A percentile compares a stretch with the other conserved stretches of the same genome.
Conservation (phyloP, 2,888 invertebrate species). For the Macaria notata region DNA sequence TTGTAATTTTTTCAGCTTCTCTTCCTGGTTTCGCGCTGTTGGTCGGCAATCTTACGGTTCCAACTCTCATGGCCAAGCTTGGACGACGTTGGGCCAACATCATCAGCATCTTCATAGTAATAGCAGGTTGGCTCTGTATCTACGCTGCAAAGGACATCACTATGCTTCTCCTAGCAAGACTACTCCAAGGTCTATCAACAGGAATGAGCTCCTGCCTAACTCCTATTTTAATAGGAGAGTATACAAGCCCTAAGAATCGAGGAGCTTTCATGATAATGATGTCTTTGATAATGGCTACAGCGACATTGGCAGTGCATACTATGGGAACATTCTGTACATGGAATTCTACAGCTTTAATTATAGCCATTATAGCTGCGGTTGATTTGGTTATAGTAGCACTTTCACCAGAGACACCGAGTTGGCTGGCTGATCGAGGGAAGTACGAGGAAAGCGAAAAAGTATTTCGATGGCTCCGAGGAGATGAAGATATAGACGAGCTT, state of each 20-base stretch:
- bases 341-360: conserved; percentile 77
- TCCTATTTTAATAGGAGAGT: conserved; percentile 80
- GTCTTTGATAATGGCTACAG: conserved; percentile 81
- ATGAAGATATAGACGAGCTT: conserved; percentile 63
- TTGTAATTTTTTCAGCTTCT: conserved; percentile 42
- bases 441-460: conserved; percentile 77
- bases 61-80: conserved; percentile 68
- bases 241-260: conserved; percentile 82
- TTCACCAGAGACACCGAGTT: conserved; percentile 84
- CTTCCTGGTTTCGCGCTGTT: conserved; percentile 45
- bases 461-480: conserved; percentile 82
- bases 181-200: conserved; percentile 66
- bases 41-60: conserved; percentile 48
- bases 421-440: conserved; percentile 81
- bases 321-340: conserved; percentile 83
- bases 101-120: conserved; percentile 64
- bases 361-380: conserved; percentile 63
- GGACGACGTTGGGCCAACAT: conserved; percentile 76
- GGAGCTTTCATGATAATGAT: conserved; percentile 83
- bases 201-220: conserved; percentile 76
- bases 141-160: conserved; percentile 59
- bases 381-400: conserved; percentile 64
- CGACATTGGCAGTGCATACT: conserved; percentile 83
- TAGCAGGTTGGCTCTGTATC: conserved; percentile 76
- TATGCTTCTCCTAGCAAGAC: conserved; percentile 52